phyloP scores from a whole-genome alignment of 1,140 invertebrate species.

The Euwallacea fornicatus region DNA sequence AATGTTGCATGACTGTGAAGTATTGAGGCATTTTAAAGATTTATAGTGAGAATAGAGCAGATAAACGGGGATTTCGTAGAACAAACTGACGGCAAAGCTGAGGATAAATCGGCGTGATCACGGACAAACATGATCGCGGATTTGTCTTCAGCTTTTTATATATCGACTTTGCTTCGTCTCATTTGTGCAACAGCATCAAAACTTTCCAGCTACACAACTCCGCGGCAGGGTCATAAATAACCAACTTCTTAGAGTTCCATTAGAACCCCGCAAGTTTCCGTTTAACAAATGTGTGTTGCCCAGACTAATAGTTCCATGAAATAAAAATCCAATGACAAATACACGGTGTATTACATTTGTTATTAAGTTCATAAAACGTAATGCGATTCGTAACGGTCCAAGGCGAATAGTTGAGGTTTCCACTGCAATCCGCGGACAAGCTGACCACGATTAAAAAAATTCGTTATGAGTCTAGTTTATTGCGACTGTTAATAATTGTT shows the following conservation, averaged over 20 bases:
- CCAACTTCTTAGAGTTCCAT: not conserved
- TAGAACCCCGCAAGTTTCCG: not conserved
- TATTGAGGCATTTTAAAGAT: too few species aligned
- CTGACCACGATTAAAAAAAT: not conserved
- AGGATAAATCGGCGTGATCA: too few species aligned
- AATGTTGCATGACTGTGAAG: too few species aligned
- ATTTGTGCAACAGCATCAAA: too few species aligned
- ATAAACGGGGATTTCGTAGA: too few species aligned
- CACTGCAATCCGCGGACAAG: not conserved
- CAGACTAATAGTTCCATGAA: not conserved
- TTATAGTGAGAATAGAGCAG: too few species aligned
- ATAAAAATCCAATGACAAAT: conserved; percentile 1
- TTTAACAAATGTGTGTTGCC: not conserved
- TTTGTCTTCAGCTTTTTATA: too few species aligned
- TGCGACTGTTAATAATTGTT: not conserved
- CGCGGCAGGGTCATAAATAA: too few species aligned
- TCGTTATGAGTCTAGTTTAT: not conserved
- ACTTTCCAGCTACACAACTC: too few species aligned
- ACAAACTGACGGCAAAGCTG: too few species aligned
- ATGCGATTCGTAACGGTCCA: not conserved
- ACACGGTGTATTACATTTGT: not conserved
- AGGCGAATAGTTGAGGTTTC: not conserved
- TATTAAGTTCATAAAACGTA: not conserved
- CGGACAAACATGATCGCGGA: too few species aligned
- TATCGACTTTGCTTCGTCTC: too few species aligned